These are phyloP conservation scores for Lepus timidus DNA, from an alignment of 2,113 vertebrate genomes.

Conservation along the genomic window DNA sequence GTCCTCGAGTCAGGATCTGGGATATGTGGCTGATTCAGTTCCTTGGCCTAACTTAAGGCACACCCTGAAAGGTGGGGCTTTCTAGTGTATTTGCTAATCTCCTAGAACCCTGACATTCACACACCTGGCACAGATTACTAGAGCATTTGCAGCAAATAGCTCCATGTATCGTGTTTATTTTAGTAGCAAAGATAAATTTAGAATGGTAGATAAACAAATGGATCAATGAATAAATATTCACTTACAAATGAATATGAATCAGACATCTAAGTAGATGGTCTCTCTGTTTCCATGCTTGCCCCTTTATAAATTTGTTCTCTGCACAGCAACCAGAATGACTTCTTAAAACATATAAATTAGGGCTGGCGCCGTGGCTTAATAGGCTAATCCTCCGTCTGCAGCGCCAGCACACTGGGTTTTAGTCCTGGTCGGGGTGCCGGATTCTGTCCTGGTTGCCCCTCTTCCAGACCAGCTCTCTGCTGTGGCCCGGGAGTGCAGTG, in stretches of 20 bases:
- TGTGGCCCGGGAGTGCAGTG: too few species aligned
- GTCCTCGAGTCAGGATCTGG: background rate
- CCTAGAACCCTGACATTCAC: constrained; percentile 40
- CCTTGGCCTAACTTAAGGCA: constrained; percentile 32
- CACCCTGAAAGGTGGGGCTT: constrained; percentile 41
- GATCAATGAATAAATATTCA: constrained; percentile 37
- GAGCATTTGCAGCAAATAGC: constrained; percentile 5
- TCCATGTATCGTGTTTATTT: constrained; percentile 49
- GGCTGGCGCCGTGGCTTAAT: too few species aligned
- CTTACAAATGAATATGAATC: constrained; percentile 40
- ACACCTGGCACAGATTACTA: constrained; percentile 14
- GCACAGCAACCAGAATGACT: background rate
- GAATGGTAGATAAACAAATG: background rate
- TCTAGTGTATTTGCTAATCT: constrained; percentile 54
- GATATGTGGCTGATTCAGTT: constrained; percentile 13
- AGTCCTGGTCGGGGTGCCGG: too few species aligned
- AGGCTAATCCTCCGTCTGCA: too few species aligned
- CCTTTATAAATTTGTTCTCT: constrained; percentile 46
- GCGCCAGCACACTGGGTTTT: too few species aligned
- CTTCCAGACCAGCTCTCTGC: too few species aligned
- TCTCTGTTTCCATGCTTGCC: background rate
- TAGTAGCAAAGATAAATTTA: constrained; percentile 47
- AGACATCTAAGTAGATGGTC: background rate
- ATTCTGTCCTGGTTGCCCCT: too few species aligned
- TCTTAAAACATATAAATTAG: background rate